phyloP scores from a whole-genome alignment of 2,888 invertebrate genomes.

The Trisateles emortualis region DNA sequence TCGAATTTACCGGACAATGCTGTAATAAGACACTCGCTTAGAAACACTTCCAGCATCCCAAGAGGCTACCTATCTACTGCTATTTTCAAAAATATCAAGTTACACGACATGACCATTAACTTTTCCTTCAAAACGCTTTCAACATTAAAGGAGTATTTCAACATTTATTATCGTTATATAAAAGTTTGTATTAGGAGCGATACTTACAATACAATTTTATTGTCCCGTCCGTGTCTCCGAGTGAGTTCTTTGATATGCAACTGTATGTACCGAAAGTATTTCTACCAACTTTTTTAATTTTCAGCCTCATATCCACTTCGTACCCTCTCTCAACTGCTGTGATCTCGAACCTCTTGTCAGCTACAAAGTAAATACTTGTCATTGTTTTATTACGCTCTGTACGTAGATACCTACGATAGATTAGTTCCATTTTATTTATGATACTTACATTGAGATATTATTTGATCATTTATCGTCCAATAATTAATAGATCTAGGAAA shows the following conservation, averaged over 20 bases:
- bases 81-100: constrained; percentile 62
- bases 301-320: constrained; percentile 91
- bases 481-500: constrained; percentile 93
- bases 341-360: constrained; percentile 85
- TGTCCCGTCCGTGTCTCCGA: constrained; percentile 91
- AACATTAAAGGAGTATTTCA: constrained; percentile 36
- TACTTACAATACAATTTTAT: constrained; percentile 91
- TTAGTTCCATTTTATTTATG: constrained; percentile 2
- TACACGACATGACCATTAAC: constrained; percentile 67
- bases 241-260: constrained; percentile 91
- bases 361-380: constrained; percentile 51
- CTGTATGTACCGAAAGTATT: constrained; percentile 90
- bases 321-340: constrained; percentile 87
- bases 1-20: constrained; percentile 81
- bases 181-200: constrained; percentile 22
- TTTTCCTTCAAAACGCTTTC: constrained; percentile 53
- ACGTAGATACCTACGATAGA: neutral
- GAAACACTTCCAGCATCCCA: constrained; percentile 45
- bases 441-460: constrained; percentile 89
- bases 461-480: constrained; percentile 91
- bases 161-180: constrained; percentile 33
- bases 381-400: constrained; percentile 10
- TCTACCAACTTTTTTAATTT: constrained; percentile 88
- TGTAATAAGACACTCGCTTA: constrained; percentile 59
- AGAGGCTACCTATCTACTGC: constrained; percentile 37